A percentile compares a stretch with the other conserved stretches of the same genome.
phyloP scores from a whole-genome alignment of 2,113 vertebrate species.

The Zeus faber region DNA sequence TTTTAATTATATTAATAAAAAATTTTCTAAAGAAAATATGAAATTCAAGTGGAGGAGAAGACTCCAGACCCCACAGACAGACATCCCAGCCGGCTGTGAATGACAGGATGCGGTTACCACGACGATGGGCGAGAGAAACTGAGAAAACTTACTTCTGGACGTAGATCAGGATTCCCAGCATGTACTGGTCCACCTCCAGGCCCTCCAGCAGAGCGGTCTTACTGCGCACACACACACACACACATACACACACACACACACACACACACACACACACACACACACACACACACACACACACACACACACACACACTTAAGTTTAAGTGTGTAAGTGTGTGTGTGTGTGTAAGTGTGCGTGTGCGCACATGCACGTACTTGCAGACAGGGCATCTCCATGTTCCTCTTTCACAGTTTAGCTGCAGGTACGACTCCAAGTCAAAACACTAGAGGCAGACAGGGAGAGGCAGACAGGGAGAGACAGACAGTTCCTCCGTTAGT shows the following conservation, averaged over 20 bases:
- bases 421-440: slow-evolving; percentile 85
- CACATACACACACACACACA: slow-evolving; percentile 6
- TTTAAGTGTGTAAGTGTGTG: neutral
- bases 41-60: no score
- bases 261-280: slow-evolving; percentile 17
- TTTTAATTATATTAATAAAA: no score
- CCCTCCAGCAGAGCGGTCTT: slow-evolving; percentile 91
- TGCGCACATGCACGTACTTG: slow-evolving; percentile 61
- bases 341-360: neutral
- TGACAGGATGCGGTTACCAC: no score
- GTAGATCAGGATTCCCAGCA: slow-evolving; percentile 91
- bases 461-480: no score
- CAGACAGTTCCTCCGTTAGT: no score
- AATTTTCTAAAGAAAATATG: no score
- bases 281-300: slow-evolving; percentile 16
- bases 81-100: no score
- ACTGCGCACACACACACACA: slow-evolving; percentile 63
- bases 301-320: slow-evolving; percentile 1
- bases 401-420: slow-evolving; percentile 78
- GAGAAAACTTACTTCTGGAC: slow-evolving; percentile 85
- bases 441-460: slow-evolving; percentile 73
- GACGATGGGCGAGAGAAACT: neutral
- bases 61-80: no score
- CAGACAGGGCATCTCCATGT: slow-evolving; percentile 82
- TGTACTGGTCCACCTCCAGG: slow-evolving; percentile 94